Percentiles rank a stretch among this genome's conserved stretches.
phyloP scores from a whole-genome alignment of 2,113 vertebrate genomes.

The Sylvia atricapilla region DNA sequence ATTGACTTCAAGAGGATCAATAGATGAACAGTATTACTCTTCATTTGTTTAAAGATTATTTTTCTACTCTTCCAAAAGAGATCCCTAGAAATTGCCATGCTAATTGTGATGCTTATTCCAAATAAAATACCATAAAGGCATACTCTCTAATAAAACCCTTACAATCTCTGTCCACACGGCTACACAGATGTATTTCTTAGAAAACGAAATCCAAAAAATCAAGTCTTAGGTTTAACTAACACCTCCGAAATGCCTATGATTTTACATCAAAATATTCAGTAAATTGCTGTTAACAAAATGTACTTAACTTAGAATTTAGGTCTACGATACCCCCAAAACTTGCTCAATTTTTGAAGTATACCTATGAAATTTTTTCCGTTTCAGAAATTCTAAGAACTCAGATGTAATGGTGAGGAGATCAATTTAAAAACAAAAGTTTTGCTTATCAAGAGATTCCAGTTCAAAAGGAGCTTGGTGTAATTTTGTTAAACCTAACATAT shows the following conservation, averaged over 20 bases:
- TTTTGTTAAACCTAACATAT: background rate
- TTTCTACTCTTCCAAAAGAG: background rate
- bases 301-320: background rate
- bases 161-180: background rate
- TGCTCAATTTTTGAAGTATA: background rate
- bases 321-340: background rate
- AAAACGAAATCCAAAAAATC: background rate
- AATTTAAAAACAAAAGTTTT: background rate
- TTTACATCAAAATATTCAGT: background rate
- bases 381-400: background rate
- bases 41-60: background rate
- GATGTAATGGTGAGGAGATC: background rate
- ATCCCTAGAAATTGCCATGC: background rate
- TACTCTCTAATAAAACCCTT: background rate
- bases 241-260: background rate
- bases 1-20: background rate
- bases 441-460: background rate
- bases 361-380: background rate
- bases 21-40: background rate
- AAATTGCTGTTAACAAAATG: background rate
- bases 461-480: background rate
- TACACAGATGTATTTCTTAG: fast-evolving
- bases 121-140: background rate
- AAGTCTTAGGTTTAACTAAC: background rate
- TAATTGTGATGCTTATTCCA: background rate